Evolutionary conservation across 2,797 vertebrate genomes (phyloP), one percentile per base, ranked within the genome.

Genomic region (Cyclopterus lumpus): DNA sequence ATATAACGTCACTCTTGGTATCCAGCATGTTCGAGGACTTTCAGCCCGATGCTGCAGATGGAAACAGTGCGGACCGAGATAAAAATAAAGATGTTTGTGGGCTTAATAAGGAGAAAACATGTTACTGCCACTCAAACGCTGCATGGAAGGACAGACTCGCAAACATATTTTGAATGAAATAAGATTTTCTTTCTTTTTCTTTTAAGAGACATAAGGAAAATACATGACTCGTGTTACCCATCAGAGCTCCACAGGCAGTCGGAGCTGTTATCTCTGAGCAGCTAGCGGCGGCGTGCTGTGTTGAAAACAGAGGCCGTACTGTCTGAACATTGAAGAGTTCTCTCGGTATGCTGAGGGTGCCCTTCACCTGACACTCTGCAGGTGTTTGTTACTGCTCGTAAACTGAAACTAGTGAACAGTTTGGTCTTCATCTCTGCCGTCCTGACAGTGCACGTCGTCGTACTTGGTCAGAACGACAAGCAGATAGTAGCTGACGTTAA

Each of bases 351-450:
- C 28, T 69, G 46, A 62, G 61, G 69, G 18, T n/a, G 61, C n/a
- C 51, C 24, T 4, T 77, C 70, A 81, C 74, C 75, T 81, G 74
- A 38, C 30, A 36, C 26, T 46, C 42, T 54, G 28, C 16, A 4
- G 28, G 42, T 14, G 26, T 38, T 40, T 46, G 24, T 55, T 28
- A 4, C 22, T 49, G 26, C 15, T 24, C 28, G 11, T 20, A 11
- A 53, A 32, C 20, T 38, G 64, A 61, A 15, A 18, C 11, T 4
- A 9, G 26, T 32, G 30, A 58, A 64, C 67, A 53, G 20, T 46
- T 32, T 57, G 6, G 20, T 40, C 36, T 24, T 63, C 7, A 7
- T 75, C 26, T 36, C n/a, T 48, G 5, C 28, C 22, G 36, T 61
- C 15, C 44, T 22, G 34, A 18, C 5, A 16, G 6, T 71, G 46